Base-by-base conservation (phyloP, 2,797 vertebrate genomes). In the Semotilus atromaculatus region DNA sequence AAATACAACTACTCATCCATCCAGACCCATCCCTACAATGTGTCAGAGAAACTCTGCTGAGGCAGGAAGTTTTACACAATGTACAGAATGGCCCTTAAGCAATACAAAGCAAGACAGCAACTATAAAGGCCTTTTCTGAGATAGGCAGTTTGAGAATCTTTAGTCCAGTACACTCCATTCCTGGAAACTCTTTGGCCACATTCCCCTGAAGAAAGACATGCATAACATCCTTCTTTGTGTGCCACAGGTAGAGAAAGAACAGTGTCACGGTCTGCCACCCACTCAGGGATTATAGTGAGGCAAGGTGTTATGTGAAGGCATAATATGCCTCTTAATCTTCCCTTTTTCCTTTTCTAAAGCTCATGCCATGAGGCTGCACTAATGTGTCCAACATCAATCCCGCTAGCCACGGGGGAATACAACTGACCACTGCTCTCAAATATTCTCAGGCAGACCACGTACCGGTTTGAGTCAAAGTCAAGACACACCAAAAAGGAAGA, bases 271-370 rank as follows among this genome's bases (percentile, higher is more conserved):
- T 67, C 88, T 86, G 81, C 83, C 87, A 85, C 87, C 86, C 89
- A 89, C 90, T 34, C 84, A 62, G 80, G 90, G 92, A 92, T 91
- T 93, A 90, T 78, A 90, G 78, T 84, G 86, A 67, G 62, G 60
- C 60, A 80, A 80, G 62, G 88, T 87, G 87, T 64, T 81, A 51
- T 88, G 83, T 85, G 71, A 89, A 82, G 45, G 82, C 73, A 80
- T 89, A 85, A 92, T 90, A 88, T 85, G 81, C 84, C 87, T 83
- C 89, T 90, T 88, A 90, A 92, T 90, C 91, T 88, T 83, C 81
- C 64, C 18, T 48, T 71, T 18, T 89, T 86, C 26, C 86, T 88
- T 86, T 81, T 77, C 85, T 71, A 81, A 91, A 89, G 87, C 86
- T 86, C 85, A 64, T 87, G 87, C 86, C 86, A 85, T 87, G 83